Percentiles rank a stretch among this genome's conserved stretches.
Conservation (phyloP, 2,797 vertebrate genomes). For the Petrocephalus schoutedeni region DNA sequence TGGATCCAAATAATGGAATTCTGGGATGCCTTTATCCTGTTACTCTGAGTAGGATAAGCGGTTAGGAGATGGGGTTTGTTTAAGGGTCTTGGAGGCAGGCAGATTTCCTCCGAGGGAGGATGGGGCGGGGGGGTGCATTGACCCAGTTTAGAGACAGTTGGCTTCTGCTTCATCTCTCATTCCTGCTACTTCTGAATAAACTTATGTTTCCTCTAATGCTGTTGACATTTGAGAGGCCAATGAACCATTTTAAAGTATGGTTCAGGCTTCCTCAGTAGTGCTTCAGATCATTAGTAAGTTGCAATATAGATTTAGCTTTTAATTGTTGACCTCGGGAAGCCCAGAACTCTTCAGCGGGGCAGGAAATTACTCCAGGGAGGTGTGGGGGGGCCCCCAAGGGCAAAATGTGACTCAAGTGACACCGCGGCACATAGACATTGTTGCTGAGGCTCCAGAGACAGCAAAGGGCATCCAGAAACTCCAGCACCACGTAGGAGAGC, state of each 20-base stretch:
- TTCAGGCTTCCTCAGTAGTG: neutral
- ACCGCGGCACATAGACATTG: neutral
- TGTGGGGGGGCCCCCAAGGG: neutral
- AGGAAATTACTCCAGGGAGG: neutral
- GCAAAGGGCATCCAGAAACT: neutral
- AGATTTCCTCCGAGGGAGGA: neutral
- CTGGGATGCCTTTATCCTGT: neutral
- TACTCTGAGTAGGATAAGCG: neutral
- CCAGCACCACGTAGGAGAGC: neutral
- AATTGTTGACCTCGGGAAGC: neutral
- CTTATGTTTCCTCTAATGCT: neutral
- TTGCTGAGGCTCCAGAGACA: neutral
- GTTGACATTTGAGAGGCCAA: neutral
- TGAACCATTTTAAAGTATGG: neutral
- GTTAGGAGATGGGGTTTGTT: neutral
- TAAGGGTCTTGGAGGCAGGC: neutral
- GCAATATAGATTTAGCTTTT: constrained; percentile 10
- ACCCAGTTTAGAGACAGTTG: neutral
- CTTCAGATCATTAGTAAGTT: neutral
- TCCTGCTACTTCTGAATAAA: neutral
- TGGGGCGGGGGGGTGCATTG: neutral
- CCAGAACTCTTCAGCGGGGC: neutral
- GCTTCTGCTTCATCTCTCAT: neutral
- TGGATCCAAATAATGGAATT: neutral
- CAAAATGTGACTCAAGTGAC: neutral